Percentiles rank a stretch among this genome's conserved stretches.
Evolutionary conservation across 2,113 vertebrate species (phyloP).

Genomic region (Gadus chalcogrammus): DNA sequence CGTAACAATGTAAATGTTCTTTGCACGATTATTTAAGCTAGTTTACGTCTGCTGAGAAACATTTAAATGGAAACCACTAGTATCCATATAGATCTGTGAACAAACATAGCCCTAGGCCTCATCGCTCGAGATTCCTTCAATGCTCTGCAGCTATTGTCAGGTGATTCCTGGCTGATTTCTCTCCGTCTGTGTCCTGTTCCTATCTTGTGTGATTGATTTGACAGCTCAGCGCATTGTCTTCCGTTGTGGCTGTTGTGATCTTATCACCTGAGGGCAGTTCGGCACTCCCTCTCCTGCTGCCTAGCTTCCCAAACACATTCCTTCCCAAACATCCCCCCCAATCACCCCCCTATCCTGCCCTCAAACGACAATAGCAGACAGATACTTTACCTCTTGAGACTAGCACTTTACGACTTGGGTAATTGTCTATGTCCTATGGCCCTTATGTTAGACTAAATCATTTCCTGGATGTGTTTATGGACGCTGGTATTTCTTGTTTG

Average conservation of each 20-base stretch:
- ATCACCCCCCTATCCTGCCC: slow-evolving; percentile 50
- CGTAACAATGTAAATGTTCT: too few species aligned
- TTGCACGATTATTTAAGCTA: too few species aligned
- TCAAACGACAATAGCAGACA: slow-evolving; percentile 58
- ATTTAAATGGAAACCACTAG: slow-evolving; percentile 8
- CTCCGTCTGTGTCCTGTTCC: slow-evolving; percentile 50
- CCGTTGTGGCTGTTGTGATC: slow-evolving; percentile 65
- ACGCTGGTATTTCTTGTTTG: slow-evolving; percentile 48
- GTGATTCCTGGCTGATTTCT: slow-evolving; percentile 50
- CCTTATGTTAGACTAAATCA: slow-evolving; percentile 63
- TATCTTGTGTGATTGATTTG: slow-evolving; percentile 66
- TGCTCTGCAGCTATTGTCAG: slow-evolving; percentile 39
- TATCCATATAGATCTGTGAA: slow-evolving; percentile 2
- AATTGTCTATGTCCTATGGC: slow-evolving; percentile 67
- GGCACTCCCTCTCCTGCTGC: slow-evolving; percentile 53
- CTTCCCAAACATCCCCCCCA: slow-evolving; percentile 56
- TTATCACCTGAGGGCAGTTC: slow-evolving; percentile 70
- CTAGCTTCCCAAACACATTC: slow-evolving; percentile 63
- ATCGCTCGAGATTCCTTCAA: slow-evolving; percentile 48
- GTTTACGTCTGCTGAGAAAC: neutral
- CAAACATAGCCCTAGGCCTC: slow-evolving; percentile 11
- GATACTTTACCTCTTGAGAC: slow-evolving; percentile 61
- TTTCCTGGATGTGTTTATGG: slow-evolving; percentile 57
- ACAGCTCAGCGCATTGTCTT: slow-evolving; percentile 65
- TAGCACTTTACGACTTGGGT: slow-evolving; percentile 57